Evolutionary conservation across 1,140 invertebrate genomes (phyloP).

Genomic region (Ips typographus): DNA sequence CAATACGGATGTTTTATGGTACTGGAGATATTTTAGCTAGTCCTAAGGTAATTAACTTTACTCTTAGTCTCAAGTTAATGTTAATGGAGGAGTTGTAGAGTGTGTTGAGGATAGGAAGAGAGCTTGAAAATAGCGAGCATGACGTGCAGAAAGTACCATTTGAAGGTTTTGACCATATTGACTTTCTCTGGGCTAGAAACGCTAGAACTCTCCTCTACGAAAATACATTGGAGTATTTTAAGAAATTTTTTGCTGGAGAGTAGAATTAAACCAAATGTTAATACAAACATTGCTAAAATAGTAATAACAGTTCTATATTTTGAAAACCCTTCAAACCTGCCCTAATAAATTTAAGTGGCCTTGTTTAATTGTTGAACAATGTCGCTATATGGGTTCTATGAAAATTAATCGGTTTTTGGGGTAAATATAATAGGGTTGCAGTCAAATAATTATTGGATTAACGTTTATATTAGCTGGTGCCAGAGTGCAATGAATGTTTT

Average conservation of each 20-base stretch:
- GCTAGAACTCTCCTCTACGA: slow-evolving; percentile 2
- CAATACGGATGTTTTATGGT: slow-evolving; percentile 67
- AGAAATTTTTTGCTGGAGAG: not conserved
- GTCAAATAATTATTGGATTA: no score
- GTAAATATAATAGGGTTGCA: no score
- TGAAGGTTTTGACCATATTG: slow-evolving; percentile 5
- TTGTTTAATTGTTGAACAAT: no score
- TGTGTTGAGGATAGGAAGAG: not conserved
- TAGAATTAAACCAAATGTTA: no score
- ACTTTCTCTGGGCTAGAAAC: slow-evolving; percentile 16
- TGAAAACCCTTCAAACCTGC: no score
- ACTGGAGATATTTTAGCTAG: slow-evolving; percentile 48
- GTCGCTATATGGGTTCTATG: no score
- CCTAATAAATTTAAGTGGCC: no score
- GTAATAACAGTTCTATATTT: no score
- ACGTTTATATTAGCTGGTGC: no score
- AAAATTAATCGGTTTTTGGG: no score
- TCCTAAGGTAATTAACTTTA: slow-evolving; percentile 5
- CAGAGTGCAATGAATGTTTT: no score
- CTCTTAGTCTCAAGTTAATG: not conserved
- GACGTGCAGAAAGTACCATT: not conserved
- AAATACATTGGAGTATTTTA: not conserved
- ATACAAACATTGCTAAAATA: no score
- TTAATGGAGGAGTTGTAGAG: slow-evolving; percentile 11
- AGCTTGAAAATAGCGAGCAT: slow-evolving; percentile 4